Evolutionary conservation across 2,113 vertebrate species (phyloP).

Genomic region (Collichthys lucidus): DNA sequence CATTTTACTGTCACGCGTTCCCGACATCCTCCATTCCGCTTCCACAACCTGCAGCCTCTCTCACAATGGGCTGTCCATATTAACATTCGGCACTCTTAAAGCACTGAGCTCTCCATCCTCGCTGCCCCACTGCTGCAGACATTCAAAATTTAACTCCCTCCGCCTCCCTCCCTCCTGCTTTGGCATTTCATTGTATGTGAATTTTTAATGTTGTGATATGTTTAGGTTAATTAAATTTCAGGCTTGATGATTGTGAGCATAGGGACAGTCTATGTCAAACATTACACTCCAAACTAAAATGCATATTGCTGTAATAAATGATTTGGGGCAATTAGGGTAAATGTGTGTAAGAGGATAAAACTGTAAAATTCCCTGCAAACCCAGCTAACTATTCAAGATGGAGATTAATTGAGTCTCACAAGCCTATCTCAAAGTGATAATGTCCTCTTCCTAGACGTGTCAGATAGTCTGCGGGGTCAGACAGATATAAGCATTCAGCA

Average conservation of each 20-base stretch:
- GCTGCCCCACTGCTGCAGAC: neutral
- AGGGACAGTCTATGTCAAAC: neutral
- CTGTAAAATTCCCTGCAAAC: neutral
- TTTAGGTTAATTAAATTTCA: neutral
- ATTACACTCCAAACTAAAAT: neutral
- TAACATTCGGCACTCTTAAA: neutral
- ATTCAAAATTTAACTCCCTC: neutral
- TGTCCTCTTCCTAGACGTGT: conserved; percentile 52
- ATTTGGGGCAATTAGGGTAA: neutral
- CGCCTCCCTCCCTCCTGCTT: neutral
- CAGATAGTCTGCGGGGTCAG: conserved; percentile 42
- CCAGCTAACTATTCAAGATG: neutral
- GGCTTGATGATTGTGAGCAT: neutral
- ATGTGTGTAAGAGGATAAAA: neutral
- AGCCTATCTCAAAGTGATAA: conserved; percentile 53
- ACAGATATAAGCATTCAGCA: conserved; percentile 47
- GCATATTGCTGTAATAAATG: neutral
- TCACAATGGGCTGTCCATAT: neutral
- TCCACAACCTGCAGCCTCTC: neutral
- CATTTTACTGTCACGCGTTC: neutral
- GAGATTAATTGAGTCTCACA: conserved; percentile 6
- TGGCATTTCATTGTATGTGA: neutral
- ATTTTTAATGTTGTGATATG: neutral
- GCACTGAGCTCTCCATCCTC: neutral
- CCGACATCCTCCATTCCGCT: neutral